These are phyloP conservation scores for Mustelus asterias DNA, from an alignment of 2,113 vertebrate species.

Conservation along the genomic window DNA sequence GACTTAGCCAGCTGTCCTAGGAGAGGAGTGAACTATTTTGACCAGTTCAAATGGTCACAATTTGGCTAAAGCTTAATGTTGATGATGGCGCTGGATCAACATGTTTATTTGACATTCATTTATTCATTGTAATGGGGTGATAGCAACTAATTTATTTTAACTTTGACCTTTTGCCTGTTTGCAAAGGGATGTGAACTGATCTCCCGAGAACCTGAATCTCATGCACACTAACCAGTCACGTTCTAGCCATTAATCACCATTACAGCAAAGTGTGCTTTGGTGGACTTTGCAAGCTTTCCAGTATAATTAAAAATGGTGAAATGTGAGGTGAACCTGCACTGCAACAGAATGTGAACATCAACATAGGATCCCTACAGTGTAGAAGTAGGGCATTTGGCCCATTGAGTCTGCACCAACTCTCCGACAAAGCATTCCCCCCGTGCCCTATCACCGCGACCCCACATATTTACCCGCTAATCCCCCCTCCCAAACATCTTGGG, in stretches of 20 bases:
- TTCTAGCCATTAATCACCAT: neutral
- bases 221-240: neutral
- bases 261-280: neutral
- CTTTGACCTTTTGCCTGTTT: neutral
- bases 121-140: neutral
- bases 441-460: too few species aligned
- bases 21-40: neutral
- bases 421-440: too few species aligned
- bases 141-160: neutral
- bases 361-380: neutral
- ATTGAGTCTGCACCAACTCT: too few species aligned
- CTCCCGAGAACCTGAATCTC: neutral
- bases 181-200: neutral
- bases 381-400: too few species aligned
- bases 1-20: neutral
- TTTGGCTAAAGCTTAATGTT: neutral
- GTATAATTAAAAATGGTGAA: neutral
- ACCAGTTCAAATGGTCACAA: neutral
- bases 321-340: neutral
- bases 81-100: neutral
- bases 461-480: neutral
- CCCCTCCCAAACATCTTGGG: too few species aligned
- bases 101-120: neutral
- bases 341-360: neutral
- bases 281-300: neutral